Conservation (phyloP, 2,888 invertebrate species). For the Alcis repandata region DNA sequence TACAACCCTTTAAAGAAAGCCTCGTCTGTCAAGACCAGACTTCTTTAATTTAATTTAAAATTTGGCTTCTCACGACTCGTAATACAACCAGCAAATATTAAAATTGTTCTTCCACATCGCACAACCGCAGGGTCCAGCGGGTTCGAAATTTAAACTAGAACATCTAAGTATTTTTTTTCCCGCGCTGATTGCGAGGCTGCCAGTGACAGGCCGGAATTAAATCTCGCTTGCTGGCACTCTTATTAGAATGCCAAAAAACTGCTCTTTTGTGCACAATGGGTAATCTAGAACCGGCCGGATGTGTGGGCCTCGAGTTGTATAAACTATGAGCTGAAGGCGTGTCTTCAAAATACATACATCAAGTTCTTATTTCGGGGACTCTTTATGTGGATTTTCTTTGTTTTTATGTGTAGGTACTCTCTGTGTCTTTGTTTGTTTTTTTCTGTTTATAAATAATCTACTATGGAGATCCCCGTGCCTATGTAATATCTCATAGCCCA, state of each 20-base stretch:
- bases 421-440: too few species aligned
- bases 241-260: slow-evolving; percentile 80
- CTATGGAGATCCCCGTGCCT: too few species aligned
- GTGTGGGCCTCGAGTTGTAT: slow-evolving; percentile 12
- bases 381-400: too few species aligned
- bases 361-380: too few species aligned
- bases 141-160: slow-evolving; percentile 33
- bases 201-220: slow-evolving; percentile 77
- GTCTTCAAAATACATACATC: slow-evolving; percentile 1
- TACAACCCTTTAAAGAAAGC: too few species aligned
- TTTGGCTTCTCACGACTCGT: slow-evolving; percentile 3
- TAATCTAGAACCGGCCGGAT: slow-evolving; percentile 53
- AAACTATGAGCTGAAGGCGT: slow-evolving; percentile 26
- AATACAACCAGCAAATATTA: slow-evolving; percentile 12
- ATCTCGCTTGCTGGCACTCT: slow-evolving; percentile 67
- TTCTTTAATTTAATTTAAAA: not conserved
- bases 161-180: slow-evolving; percentile 38
- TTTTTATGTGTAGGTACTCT: too few species aligned
- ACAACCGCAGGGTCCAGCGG: slow-evolving; percentile 23
- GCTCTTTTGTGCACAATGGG: slow-evolving; percentile 73
- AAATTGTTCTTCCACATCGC: not conserved
- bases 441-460: too few species aligned
- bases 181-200: slow-evolving; percentile 55
- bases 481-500: too few species aligned
- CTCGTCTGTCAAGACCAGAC: too few species aligned